Conservation (phyloP, 2,797 vertebrate species). For the Allobates femoralis region DNA sequence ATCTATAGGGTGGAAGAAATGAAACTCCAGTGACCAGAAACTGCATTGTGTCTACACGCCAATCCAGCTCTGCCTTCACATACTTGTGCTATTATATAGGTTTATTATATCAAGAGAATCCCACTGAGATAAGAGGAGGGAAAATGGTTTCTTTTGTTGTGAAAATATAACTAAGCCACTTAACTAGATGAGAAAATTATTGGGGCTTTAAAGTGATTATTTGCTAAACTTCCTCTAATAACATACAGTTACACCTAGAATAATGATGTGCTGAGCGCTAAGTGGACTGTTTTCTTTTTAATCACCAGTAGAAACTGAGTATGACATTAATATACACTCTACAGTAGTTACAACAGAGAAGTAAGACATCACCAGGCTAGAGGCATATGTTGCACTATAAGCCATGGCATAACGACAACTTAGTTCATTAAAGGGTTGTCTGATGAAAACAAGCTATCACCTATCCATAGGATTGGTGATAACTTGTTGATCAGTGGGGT, state of each 20-base stretch:
- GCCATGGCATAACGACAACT: not conserved
- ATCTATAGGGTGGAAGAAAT: not conserved
- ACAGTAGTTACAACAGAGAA: not conserved
- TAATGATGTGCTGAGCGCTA: not conserved
- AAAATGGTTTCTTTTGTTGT: slow-evolving; percentile 33
- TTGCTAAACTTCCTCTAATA: slow-evolving; percentile 9
- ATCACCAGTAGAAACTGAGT: not conserved
- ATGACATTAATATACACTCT: not conserved
- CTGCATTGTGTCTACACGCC: slow-evolving; percentile 11
- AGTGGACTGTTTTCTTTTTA: not conserved
- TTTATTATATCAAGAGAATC: slow-evolving; percentile 35
- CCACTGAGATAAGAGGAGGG: slow-evolving; percentile 41
- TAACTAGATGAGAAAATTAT: slow-evolving; percentile 48
- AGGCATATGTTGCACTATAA: not conserved
- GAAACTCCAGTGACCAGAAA: slow-evolving; percentile 22
- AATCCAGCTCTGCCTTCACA: slow-evolving; percentile 15
- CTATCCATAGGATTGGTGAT: too few relatives aligned
- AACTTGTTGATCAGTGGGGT: too few relatives aligned
- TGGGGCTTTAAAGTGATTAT: slow-evolving; percentile 10
- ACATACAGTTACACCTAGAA: slow-evolving; percentile 11
- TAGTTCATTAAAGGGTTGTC: too few relatives aligned
- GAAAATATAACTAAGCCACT: slow-evolving; percentile 29
- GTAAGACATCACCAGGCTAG: too few relatives aligned
- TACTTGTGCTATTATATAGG: slow-evolving; percentile 28
- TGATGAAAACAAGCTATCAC: too few relatives aligned